Base-by-base conservation (phyloP, 2,113 vertebrate species). In the Ailuropoda melanoleuca region DNA sequence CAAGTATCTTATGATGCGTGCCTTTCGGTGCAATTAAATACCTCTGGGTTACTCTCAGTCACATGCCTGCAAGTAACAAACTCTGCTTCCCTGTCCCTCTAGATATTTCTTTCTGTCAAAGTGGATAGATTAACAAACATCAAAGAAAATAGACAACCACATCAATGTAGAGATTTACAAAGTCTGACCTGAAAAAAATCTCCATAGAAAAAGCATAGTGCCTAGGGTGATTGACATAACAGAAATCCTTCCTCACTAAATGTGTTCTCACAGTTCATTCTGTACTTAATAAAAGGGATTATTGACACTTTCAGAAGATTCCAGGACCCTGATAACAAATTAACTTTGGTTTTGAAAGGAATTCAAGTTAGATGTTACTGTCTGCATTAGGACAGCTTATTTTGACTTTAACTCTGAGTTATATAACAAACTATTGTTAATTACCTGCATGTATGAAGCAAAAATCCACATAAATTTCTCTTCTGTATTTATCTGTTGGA, bases 341-440 rank as follows among this genome's bases (percentile, higher is more conserved):
- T 92, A 97, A 93, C 56, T 97, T 97, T 94, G 60, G 60, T 87
- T 80, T 97, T 95, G 95, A 97, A 34, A 94, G 6, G 55, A 96
- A 96, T 81, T 96, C 80, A 92, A 56, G 21, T 60, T 90, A 93
- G 55, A 74, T 89, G 15, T 77, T 93, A n/a, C n/a, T 90, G 18
- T 64, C 55, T 92, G 23, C 12, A n/a, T 83, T 50, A 96, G 31
- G 21, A 29, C 9, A 77, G 66, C n/a, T 84, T 82, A 96, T 96
- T 97, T 97, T 93, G 68, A 96, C 90, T 96, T 96, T 84, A 88
- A 93, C 66, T 97, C 14, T 46, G 60, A 85, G 72, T 84, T 96
- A 43, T 48, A 24, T 81, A 14, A 43, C 26, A 93, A 12, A 89
- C 10, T 90, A 48, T 83, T 83, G 48, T 82, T 90, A 95, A 94